These are phyloP conservation scores for Chymomyza procnemis DNA, from an alignment of 2,888 invertebrate genomes.

Conservation along the genomic window DNA sequence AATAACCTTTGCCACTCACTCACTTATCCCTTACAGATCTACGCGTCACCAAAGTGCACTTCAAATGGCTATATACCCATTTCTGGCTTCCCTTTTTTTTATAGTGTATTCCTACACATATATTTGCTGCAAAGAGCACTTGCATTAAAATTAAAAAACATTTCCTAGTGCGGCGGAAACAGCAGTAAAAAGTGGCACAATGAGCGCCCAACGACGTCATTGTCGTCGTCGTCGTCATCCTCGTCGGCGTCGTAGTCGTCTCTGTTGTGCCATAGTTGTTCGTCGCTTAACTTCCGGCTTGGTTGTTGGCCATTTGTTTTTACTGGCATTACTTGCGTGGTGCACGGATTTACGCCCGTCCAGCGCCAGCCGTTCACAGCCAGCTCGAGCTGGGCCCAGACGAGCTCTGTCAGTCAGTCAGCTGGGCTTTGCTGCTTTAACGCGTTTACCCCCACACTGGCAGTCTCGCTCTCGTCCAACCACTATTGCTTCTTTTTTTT, in stretches of 20 bases:
- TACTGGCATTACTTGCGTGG: constrained; percentile 28
- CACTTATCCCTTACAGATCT: neutral
- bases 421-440: constrained; percentile 40
- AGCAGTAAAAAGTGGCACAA: constrained; percentile 57
- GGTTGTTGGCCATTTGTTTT: constrained; percentile 66
- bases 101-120: neutral
- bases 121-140: neutral
- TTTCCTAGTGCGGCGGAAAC: constrained; percentile 58
- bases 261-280: constrained; percentile 18
- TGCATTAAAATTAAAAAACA: neutral
- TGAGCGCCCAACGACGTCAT: constrained; percentile 16
- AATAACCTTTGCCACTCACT: no score
- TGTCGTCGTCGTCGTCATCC: constrained; percentile 18
- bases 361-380: neutral
- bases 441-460: constrained; percentile 24
- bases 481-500: neutral
- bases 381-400: constrained; percentile 24
- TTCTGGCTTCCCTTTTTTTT: neutral
- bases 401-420: constrained; percentile 20
- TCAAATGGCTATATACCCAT: neutral
- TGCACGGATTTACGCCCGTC: constrained; percentile 40
- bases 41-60: neutral
- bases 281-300: constrained; percentile 46
- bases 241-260: constrained; percentile 24
- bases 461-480: neutral